phyloP scores from a whole-genome alignment of 1,140 invertebrate genomes.

The Anastrepha obliqua region DNA sequence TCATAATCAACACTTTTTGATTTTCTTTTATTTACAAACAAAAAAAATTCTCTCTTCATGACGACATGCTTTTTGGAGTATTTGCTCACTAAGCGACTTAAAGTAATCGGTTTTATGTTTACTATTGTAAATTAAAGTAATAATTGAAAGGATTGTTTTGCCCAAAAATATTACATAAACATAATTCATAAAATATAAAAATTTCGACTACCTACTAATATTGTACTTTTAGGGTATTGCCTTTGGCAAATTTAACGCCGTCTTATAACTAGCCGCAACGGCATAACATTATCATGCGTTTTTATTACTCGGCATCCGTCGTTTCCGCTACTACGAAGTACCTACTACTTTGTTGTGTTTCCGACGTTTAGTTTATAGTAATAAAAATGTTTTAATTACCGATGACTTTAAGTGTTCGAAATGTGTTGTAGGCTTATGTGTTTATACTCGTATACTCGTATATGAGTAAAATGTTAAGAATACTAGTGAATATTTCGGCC shows the following conservation, averaged over 20 bases:
- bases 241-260: not conserved
- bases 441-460: not conserved
- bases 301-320: not conserved
- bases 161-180: too few relatives aligned
- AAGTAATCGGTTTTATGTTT: conserved; percentile 7
- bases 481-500: not conserved
- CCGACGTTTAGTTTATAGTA: not conserved
- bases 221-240: too few relatives aligned
- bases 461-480: not conserved
- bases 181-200: too few relatives aligned
- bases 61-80: not conserved
- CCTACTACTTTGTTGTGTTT: not conserved
- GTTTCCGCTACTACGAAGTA: not conserved
- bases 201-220: too few relatives aligned
- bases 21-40: conserved; percentile 18
- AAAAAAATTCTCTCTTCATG: not conserved
- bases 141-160: too few relatives aligned
- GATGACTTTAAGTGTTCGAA: not conserved
- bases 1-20: conserved; percentile 24
- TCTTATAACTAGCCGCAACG: not conserved
- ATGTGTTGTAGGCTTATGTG: not conserved
- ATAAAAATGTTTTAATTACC: conserved; percentile 9
- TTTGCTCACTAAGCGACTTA: not conserved
- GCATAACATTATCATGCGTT: not conserved
- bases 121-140: not conserved